phyloP scores from a whole-genome alignment of 1,140 invertebrate species.

The Megathymus violae region DNA sequence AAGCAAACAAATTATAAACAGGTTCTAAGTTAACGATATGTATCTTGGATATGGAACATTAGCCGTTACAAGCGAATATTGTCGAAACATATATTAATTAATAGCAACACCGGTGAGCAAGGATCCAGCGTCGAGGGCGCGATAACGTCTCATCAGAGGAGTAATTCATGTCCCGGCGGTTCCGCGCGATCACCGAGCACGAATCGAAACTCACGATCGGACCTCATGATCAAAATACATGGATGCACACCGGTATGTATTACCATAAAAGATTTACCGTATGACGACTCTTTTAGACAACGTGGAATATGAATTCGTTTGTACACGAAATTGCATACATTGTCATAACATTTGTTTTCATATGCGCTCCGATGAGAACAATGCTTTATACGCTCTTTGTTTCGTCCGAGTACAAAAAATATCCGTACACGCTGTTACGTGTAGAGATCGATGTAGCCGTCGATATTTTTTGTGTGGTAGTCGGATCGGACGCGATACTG shows the following conservation, averaged over 20 bases:
- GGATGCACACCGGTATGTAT: constrained; percentile 61
- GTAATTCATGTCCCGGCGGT: constrained; percentile 54
- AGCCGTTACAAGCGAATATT: constrained; percentile 20
- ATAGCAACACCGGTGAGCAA: constrained; percentile 32
- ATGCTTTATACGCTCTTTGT: constrained; percentile 49
- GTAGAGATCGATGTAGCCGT: constrained; percentile 18
- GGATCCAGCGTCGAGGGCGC: constrained; percentile 35
- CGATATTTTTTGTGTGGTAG: constrained; percentile 34
- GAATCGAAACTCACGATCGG: constrained; percentile 71
- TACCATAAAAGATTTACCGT: constrained; percentile 78
- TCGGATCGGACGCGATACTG: constrained; percentile 30
- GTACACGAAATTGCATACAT: constrained; percentile 75
- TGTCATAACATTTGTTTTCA: constrained; percentile 68
- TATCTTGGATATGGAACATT: background rate
- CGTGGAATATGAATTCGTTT: constrained; percentile 76
- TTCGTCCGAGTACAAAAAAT: constrained; percentile 43
- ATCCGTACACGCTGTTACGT: constrained; percentile 24
- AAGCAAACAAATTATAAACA: background rate
- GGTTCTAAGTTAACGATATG: background rate
- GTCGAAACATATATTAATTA: constrained; percentile 27
- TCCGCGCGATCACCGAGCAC: constrained; percentile 57
- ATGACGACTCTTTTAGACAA: constrained; percentile 75
- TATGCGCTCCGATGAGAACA: constrained; percentile 39
- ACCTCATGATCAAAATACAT: constrained; percentile 68
- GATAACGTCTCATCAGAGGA: constrained; percentile 60